These are phyloP conservation scores for Drosophila murphyi DNA, from an alignment of 1,140 invertebrate species.

Conservation along the genomic window DNA sequence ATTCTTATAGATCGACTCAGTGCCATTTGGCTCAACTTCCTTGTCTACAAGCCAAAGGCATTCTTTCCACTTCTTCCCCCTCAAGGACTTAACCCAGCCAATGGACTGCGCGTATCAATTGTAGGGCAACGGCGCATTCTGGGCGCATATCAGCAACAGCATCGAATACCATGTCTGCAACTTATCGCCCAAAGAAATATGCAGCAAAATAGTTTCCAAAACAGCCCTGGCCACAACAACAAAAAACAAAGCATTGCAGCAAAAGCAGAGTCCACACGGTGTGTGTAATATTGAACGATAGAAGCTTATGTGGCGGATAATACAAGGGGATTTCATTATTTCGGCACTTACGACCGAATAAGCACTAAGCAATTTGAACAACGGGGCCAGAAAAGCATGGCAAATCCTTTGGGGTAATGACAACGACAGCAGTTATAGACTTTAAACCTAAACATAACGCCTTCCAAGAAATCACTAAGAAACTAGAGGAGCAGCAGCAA, in stretches of 20 bases:
- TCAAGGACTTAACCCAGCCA: constrained; percentile 2
- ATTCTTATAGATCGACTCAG: not conserved
- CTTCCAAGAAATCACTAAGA: constrained; percentile 36
- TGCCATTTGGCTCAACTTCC: not conserved
- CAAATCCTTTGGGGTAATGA: constrained; percentile 57
- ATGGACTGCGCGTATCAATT: constrained; percentile 48
- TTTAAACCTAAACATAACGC: constrained; percentile 76
- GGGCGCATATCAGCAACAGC: constrained; percentile 60
- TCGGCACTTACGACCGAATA: constrained; percentile 80
- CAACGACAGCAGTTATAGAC: constrained; percentile 69
- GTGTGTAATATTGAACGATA: constrained; percentile 34
- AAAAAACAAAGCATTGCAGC: constrained; percentile 23
- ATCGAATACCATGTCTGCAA: constrained; percentile 80
- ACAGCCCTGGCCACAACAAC: constrained; percentile 15
- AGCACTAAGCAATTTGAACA: constrained; percentile 75
- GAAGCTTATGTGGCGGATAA: constrained; percentile 79
- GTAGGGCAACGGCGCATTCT: constrained; percentile 38
- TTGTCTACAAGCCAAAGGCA: not conserved
- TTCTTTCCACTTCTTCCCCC: not conserved
- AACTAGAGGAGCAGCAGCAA: constrained; percentile 15
- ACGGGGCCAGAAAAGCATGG: constrained; percentile 48
- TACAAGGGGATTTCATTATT: constrained; percentile 79
- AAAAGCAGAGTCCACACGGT: not conserved
- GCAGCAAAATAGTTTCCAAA: constrained; percentile 74
- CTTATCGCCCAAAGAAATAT: constrained; percentile 80